Evolutionary conservation across 2,113 vertebrate genomes (phyloP), one percentile per base, ranked within the genome.

Genomic region (Takifugu bimaculatus): DNA sequence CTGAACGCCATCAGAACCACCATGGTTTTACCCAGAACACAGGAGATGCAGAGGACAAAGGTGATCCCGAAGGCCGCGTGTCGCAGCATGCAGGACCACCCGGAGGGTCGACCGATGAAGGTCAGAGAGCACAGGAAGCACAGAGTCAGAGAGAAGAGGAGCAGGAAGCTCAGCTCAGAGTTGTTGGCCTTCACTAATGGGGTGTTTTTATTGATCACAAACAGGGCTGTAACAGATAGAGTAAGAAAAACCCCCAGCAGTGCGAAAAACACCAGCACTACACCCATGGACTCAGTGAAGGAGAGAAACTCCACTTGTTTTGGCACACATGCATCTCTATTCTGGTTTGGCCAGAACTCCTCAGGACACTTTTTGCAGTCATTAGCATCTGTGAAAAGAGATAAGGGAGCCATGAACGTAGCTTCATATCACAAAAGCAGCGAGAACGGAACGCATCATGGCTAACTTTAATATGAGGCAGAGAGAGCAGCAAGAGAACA

Each of bases 51-150:
- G 56, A 90, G 85, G 27, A 88, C 85, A 63, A 90, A 90, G 12
- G 84, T 88, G 71, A 91, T 88, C n/a, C 85, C 88, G 6, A 89
- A 89, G 0, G 82, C 82, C 26, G 88, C 88, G 80, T 89, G 87
- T 12, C 88, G 63, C 65, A 90, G 66, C 88, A 89, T 88, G 76
- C 88, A 90, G 69, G 88, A 89, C 87, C 87, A 89, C 20, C 81
- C 60, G 44, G 88, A 75, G 56, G 89, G 89, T n/a, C 39, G 69
- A 4, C 89, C 85, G 1, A 89, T 82, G 79, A 91, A 91, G 43
- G 84, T 89, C 60, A 91, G 73, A 29, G 90, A 89, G 43, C 90
- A 90, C 28, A 91, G 67, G 65, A 91, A 91, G 63, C 89, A 88
- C 56, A 90, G 68, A 63, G 59, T 78, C 67, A 88, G 58, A 5